Percentiles rank a stretch among this genome's conserved stretches.
These are phyloP conservation scores for Cygnus atratus DNA, from an alignment of 2,113 vertebrate species.

Conservation along the genomic window DNA sequence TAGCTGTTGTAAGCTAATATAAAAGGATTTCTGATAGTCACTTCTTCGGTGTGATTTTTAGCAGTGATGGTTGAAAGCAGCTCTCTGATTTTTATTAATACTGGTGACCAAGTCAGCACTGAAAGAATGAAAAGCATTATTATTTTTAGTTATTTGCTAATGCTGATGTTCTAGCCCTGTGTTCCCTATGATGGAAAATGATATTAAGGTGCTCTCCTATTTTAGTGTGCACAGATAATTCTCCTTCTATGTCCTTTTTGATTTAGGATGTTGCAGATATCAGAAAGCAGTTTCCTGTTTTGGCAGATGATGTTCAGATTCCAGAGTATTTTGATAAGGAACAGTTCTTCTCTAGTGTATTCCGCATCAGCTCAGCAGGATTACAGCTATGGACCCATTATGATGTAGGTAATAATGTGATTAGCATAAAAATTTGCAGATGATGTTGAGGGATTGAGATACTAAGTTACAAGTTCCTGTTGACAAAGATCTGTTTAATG, in stretches of 20 bases:
- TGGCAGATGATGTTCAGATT: slow-evolving; percentile 87
- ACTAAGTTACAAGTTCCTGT: not conserved
- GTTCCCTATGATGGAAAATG: not conserved
- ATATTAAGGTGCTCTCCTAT: not conserved
- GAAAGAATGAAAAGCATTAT: not conserved
- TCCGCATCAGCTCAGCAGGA: slow-evolving; percentile 93
- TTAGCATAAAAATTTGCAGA: not conserved
- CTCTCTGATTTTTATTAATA: not conserved
- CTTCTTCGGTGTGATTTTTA: not conserved
- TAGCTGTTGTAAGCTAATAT: not conserved
- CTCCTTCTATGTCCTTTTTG: not conserved
- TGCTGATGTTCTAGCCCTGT: not conserved
- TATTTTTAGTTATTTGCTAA: not conserved
- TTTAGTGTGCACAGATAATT: not conserved
- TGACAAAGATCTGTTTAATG: not conserved
- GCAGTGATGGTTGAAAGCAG: not conserved
- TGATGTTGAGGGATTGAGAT: not conserved
- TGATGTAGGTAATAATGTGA: slow-evolving; percentile 80
- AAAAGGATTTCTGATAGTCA: not conserved
- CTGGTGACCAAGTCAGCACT: accelerated
- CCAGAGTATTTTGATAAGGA: slow-evolving; percentile 89
- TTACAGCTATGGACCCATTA: slow-evolving; percentile 98
- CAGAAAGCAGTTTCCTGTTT: slow-evolving; percentile 88
- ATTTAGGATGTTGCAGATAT: slow-evolving; percentile 92
- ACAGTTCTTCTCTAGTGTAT: slow-evolving; percentile 94